These are phyloP conservation scores for Montipora sp. DNA, from an alignment of 64 coral and sea anemone genomes.

Conservation along the genomic window DNA sequence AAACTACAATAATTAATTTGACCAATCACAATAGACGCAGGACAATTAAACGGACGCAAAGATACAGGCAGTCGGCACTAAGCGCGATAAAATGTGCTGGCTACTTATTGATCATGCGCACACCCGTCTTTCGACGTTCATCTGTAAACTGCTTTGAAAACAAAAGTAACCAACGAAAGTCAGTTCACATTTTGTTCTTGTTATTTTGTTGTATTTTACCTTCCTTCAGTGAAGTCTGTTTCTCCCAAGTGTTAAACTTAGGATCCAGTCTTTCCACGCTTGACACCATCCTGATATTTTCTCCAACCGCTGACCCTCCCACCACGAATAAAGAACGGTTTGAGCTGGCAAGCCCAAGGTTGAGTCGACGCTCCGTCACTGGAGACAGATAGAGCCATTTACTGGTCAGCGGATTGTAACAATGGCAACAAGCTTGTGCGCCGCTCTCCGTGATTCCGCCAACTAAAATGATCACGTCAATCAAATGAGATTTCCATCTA, in stretches of 20 bases:
- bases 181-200: too few species aligned
- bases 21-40: too few species aligned
- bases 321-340: slow-evolving; percentile 57
- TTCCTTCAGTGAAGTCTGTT: slow-evolving; percentile 39
- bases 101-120: too few species aligned
- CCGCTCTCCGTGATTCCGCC: slow-evolving; percentile 79
- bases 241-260: slow-evolving; percentile 80
- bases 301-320: slow-evolving; percentile 68
- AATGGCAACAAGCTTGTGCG: slow-evolving; percentile 67
- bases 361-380: slow-evolving; percentile 66
- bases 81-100: too few species aligned
- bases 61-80: too few species aligned
- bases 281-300: slow-evolving; percentile 64
- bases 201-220: slow-evolving; percentile 20
- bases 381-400: slow-evolving; percentile 80
- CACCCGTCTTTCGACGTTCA: too few species aligned
- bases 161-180: too few species aligned
- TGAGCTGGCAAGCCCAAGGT: slow-evolving; percentile 70
- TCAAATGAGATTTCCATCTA: slow-evolving; percentile 79
- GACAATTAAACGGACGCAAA: too few species aligned
- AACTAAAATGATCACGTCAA: slow-evolving; percentile 70
- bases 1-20: too few species aligned
- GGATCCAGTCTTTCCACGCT: slow-evolving; percentile 78
- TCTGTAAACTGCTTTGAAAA: too few species aligned
- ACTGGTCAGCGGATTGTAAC: slow-evolving; percentile 81